phyloP scores from a whole-genome alignment of 2,113 vertebrate genomes.

The Xyliphius kryptos region DNA sequence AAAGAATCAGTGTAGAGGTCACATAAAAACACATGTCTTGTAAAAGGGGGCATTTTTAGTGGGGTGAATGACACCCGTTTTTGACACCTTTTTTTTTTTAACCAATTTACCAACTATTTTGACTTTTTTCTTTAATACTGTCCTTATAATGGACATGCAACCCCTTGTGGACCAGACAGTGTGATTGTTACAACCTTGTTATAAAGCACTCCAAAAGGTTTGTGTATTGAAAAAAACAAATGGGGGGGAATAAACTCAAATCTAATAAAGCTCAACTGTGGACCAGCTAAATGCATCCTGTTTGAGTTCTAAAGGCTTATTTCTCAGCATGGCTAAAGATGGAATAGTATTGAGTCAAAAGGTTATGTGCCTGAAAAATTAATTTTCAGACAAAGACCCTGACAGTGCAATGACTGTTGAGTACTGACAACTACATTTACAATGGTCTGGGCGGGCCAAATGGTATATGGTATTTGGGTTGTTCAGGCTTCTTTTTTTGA shows the following conservation, averaged over 20 bases:
- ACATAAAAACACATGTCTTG: constrained; percentile 1
- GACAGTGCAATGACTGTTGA: no score
- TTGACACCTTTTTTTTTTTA: not conserved
- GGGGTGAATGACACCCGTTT: not conserved
- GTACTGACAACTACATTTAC: not conserved
- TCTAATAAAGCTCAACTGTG: not conserved
- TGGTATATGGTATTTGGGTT: no score
- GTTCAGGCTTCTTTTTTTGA: no score
- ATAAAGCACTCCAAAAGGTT: not conserved
- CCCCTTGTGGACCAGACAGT: not conserved
- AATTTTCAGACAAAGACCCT: no score
- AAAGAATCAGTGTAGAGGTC: not conserved
- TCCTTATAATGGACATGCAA: not conserved
- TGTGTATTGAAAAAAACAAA: not conserved
- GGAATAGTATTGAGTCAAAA: not conserved
- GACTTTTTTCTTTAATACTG: not conserved
- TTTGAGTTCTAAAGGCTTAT: not conserved
- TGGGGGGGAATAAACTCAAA: not conserved
- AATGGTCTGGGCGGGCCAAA: no score
- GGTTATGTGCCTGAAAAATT: no score
- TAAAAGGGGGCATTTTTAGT: not conserved
- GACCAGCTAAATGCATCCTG: not conserved
- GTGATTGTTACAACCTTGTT: not conserved
- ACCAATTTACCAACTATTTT: no score
- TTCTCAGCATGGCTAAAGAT: constrained; percentile 1